phyloP scores from a whole-genome alignment of 2,797 vertebrate species.

The Molothrus aeneus region DNA sequence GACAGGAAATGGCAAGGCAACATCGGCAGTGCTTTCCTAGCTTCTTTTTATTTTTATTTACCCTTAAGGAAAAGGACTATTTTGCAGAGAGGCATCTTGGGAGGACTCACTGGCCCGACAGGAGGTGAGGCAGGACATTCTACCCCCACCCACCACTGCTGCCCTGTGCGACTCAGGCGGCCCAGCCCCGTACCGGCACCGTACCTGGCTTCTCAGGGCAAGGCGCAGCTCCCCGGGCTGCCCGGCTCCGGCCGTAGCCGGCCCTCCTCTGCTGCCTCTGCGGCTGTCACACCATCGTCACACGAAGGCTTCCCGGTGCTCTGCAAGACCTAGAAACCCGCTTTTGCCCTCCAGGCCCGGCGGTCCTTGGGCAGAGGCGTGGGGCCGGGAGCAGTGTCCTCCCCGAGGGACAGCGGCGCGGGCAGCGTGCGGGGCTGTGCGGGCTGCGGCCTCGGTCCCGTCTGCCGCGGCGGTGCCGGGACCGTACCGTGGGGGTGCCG shows the following conservation, averaged over 20 bases:
- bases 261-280: not conserved
- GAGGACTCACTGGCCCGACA: not conserved
- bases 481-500: not conserved
- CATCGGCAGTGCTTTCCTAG: not conserved
- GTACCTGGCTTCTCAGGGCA: not conserved
- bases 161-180: not conserved
- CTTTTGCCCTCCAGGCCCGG: not conserved
- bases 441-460: rapidly evolving
- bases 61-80: not conserved
- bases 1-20: not conserved
- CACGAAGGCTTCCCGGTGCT: not conserved
- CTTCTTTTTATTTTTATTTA: not conserved
- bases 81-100: not conserved
- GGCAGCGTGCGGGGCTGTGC: not conserved
- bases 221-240: not conserved
- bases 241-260: not conserved
- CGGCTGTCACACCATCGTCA: not conserved
- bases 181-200: rapidly evolving
- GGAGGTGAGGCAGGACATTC: not conserved
- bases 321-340: not conserved
- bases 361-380: not conserved
- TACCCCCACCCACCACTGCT: not conserved
- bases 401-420: not conserved
- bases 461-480: rapidly evolving
- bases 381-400: not conserved